Conservation (phyloP, 2,888 invertebrate genomes). For the Autographa pulchrina region DNA sequence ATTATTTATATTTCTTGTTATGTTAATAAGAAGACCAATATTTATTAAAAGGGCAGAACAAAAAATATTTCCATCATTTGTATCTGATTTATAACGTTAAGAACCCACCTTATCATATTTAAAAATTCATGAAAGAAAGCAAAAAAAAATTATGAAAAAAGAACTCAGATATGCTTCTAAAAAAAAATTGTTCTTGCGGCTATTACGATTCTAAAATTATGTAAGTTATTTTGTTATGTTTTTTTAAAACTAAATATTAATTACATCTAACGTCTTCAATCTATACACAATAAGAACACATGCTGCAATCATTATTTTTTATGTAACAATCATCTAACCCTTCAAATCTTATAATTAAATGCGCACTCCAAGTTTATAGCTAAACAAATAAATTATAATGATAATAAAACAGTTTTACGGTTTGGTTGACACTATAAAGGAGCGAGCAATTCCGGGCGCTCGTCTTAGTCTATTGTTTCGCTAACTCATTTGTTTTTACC, state of each 20-base stretch:
- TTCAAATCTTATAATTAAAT: slow-evolving; percentile 73
- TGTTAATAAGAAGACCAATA: not conserved
- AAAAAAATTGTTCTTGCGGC: too few relatives aligned
- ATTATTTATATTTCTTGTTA: not conserved
- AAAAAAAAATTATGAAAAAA: too few relatives aligned
- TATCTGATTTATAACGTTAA: too few relatives aligned
- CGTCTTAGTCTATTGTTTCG: slow-evolving; percentile 54
- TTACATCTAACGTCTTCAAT: not conserved
- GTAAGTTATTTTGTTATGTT: too few relatives aligned
- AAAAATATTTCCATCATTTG: slow-evolving; percentile 22
- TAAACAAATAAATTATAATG: slow-evolving; percentile 82
- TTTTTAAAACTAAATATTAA: not conserved
- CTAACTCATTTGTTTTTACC: slow-evolving; percentile 52
- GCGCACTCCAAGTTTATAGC: slow-evolving; percentile 71
- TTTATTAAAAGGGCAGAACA: not conserved
- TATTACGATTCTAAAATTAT: too few relatives aligned
- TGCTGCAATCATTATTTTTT: slow-evolving; percentile 32
- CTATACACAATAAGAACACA: not conserved
- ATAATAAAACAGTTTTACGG: slow-evolving; percentile 78
- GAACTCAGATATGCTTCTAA: too few relatives aligned
- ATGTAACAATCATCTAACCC: slow-evolving; percentile 55
- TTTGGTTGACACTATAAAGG: slow-evolving; percentile 67
- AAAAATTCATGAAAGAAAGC: too few relatives aligned
- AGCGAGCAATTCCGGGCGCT: slow-evolving; percentile 49
- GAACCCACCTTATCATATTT: too few relatives aligned